Evolutionary conservation across 1,140 invertebrate species (phyloP).

Genomic region (Copidosoma floridanum): DNA sequence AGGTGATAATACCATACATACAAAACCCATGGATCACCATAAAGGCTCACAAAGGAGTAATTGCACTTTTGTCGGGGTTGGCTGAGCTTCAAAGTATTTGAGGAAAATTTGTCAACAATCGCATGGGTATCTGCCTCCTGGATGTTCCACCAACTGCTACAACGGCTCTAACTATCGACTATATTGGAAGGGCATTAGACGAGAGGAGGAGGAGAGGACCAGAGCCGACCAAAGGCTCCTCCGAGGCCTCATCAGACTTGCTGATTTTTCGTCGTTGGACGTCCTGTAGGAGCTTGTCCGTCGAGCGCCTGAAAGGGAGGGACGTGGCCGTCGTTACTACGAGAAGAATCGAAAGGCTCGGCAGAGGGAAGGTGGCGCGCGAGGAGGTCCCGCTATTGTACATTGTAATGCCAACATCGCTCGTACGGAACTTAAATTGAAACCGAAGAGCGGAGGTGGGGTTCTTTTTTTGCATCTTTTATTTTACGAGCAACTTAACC

Average conservation of each 20-base stretch:
- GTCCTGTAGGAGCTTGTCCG: slow-evolving; percentile 39
- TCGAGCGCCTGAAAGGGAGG: slow-evolving; percentile 14
- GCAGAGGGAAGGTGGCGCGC: slow-evolving; percentile 33
- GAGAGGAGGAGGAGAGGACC: slow-evolving; percentile 14
- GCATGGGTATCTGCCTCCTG: too few species aligned
- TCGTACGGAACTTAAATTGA: slow-evolving; percentile 49
- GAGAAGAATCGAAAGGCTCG: slow-evolving; percentile 10
- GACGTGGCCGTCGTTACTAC: not conserved
- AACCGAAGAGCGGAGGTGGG: slow-evolving; percentile 41
- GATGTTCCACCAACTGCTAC: too few species aligned
- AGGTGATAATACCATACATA: too few species aligned
- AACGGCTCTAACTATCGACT: too few species aligned
- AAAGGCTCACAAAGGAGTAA: slow-evolving; percentile 31
- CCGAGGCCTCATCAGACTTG: slow-evolving; percentile 51
- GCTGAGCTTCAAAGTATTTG: slow-evolving; percentile 39
- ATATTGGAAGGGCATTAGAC: slow-evolving; percentile 18
- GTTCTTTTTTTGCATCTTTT: too few species aligned
- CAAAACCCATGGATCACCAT: too few species aligned
- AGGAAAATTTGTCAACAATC: slow-evolving; percentile 8
- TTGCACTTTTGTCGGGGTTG: slow-evolving; percentile 22
- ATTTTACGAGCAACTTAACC: too few species aligned
- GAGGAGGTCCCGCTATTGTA: slow-evolving; percentile 53
- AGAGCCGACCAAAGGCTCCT: slow-evolving; percentile 26
- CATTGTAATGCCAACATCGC: slow-evolving; percentile 51
- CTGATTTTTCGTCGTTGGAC: slow-evolving; percentile 48